Evolutionary conservation across 1,140 invertebrate genomes (phyloP), one percentile per base, ranked within the genome.

Genomic region (Thereuonema tuberculata): DNA sequence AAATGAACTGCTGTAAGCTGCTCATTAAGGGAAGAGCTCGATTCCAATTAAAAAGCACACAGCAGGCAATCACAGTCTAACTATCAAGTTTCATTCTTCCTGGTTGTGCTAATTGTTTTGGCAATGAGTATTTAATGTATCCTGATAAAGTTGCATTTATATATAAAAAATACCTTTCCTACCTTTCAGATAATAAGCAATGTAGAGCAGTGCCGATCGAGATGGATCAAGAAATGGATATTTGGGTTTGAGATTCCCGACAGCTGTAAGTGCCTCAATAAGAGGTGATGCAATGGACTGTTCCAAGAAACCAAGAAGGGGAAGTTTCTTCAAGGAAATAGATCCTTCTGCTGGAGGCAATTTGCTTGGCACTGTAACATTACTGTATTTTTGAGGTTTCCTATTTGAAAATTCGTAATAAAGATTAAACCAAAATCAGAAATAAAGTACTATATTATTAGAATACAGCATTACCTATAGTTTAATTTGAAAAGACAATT

Each of bases 131-230:
- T n/a, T n/a, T n/a, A n/a, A n/a, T n/a, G n/a, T n/a, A n/a, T n/a
- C n/a, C n/a, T n/a, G n/a, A n/a, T n/a, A n/a, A n/a, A n/a, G n/a
- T n/a, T n/a, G n/a, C n/a, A n/a, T n/a, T n/a, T n/a, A n/a, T n/a
- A n/a, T n/a, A n/a, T n/a, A n/a, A n/a, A n/a, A n/a, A 37, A 37
- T 37, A 37, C n/a, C 21, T 2, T 17, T 98, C 74, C 89, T 26
- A 55, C 53, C 53, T 55, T 55, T 55, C 9, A 55, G 28, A 29
- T 55, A 29, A 29, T 27, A 28, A 55, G 23, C 26, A 3, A 55
- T 26, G 23, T 17, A 55, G 14, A 55, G 28, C 21, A 29, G 3
- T 27, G 53, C 53, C 12, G 53, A 55, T 26, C 53, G 3, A 26
- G 53, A 9, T 28, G 28, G 24, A 21, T 55, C 53, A 3, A 55